Percentiles rank a stretch among this genome's conserved stretches.
Conservation (phyloP, 2,888 invertebrate species). For the Tyria jacobaeae region DNA sequence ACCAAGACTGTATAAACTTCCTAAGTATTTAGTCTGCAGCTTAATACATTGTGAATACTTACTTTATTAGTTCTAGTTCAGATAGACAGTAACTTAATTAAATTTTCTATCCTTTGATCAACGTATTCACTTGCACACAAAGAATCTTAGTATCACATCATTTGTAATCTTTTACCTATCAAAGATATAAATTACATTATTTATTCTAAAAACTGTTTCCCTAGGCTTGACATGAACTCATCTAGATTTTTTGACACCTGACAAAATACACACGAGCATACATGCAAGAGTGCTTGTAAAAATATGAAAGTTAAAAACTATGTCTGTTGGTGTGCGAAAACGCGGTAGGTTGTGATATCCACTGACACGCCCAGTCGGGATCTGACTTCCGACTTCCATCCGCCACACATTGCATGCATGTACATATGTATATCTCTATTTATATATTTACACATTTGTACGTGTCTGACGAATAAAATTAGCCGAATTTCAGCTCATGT, state of each 20-base stretch:
- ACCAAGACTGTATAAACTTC: constrained; percentile 37
- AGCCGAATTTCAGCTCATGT: constrained; percentile 24
- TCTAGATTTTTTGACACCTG: background rate
- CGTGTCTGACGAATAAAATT: constrained; percentile 49
- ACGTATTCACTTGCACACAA: background rate
- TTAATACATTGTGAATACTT: constrained; percentile 31
- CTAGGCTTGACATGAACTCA: too few species aligned
- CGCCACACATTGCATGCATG: constrained; percentile 39
- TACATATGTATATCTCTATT: constrained; percentile 30
- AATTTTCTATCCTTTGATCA: background rate
- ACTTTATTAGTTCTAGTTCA: constrained; percentile 33
- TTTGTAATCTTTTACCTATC: background rate
- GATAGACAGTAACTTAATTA: constrained; percentile 5
- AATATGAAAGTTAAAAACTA: constrained; percentile 35
- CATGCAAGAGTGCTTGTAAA: constrained; percentile 27
- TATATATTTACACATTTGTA: constrained; percentile 43
- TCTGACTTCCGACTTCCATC: constrained; percentile 51
- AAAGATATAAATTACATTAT: background rate
- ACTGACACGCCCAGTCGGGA: constrained; percentile 47
- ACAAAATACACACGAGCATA: constrained; percentile 23
- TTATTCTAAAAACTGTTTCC: background rate
- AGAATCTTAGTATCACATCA: background rate
- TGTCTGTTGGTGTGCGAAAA: constrained; percentile 27
- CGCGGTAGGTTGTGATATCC: constrained; percentile 47
- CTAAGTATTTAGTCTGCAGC: constrained; percentile 39